Conservation (phyloP, 2,888 invertebrate species). For the Acronicta alni region DNA sequence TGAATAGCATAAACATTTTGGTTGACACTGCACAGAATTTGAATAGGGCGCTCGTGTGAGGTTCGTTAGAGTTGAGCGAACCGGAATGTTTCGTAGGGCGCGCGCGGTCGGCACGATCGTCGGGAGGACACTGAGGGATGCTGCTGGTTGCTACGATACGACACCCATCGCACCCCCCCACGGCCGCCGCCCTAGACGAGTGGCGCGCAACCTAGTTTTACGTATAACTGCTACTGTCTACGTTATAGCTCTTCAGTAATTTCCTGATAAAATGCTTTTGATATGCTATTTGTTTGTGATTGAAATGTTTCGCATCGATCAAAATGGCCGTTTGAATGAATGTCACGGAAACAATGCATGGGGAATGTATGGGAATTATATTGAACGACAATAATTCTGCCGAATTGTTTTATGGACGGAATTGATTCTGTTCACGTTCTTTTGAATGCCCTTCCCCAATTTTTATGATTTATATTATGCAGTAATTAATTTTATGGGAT, state of each 20-base stretch:
- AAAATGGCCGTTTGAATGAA: conserved; percentile 35
- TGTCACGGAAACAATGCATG: conserved; percentile 25
- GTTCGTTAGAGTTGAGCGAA: conserved; percentile 55
- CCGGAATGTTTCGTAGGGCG: conserved; percentile 40
- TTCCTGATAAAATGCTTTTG: conserved; percentile 83
- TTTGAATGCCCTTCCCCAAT: not conserved
- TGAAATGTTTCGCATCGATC: conserved; percentile 55
- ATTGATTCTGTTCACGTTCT: conserved; percentile 10
- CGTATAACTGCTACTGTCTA: conserved; percentile 82
- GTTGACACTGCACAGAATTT: conserved; percentile 62
- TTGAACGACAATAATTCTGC: conserved; percentile 12
- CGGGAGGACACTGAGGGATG: conserved; percentile 85
- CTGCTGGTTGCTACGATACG: conserved; percentile 87
- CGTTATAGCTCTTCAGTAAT: conserved; percentile 86
- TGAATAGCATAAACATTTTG: conserved; percentile 85
- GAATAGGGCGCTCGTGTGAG: conserved; percentile 47
- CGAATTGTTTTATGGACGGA: conserved; percentile 14
- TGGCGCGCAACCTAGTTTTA: conserved; percentile 85
- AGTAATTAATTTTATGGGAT: not conserved
- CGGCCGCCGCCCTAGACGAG: conserved; percentile 84
- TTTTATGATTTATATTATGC: not conserved
- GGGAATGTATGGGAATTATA: conserved; percentile 21
- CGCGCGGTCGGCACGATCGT: conserved; percentile 72
- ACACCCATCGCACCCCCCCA: conserved; percentile 76
- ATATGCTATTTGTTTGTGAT: conserved; percentile 71